These are phyloP conservation scores for Porites evermanni DNA, from an alignment of 92 coral and sea anemone genomes.

Conservation along the genomic window DNA sequence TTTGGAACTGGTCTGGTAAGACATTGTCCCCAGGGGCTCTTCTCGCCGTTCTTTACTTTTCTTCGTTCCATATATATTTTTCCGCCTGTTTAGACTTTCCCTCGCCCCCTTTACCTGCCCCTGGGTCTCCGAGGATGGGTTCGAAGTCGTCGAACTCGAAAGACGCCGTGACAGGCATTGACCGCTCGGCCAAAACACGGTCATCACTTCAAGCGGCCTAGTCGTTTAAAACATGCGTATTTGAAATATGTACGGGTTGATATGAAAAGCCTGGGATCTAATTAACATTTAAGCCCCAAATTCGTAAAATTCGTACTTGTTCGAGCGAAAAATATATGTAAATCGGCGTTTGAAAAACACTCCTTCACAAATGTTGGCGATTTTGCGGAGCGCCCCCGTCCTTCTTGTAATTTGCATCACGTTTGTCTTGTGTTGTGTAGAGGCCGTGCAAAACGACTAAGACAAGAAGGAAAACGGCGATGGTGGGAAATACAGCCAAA, in stretches of 20 bases:
- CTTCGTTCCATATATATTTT: too few relatives aligned
- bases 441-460: slow-evolving; percentile 6
- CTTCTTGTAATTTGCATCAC: slow-evolving; percentile 3
- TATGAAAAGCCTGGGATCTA: background rate
- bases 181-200: background rate
- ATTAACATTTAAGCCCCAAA: background rate
- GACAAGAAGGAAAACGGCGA: background rate
- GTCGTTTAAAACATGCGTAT: background rate
- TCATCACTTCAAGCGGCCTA: slow-evolving; percentile 5
- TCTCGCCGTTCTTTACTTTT: too few relatives aligned
- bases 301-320: background rate
- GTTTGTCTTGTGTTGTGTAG: background rate
- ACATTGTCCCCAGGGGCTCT: too few relatives aligned
- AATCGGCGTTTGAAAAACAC: background rate
- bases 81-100: too few relatives aligned
- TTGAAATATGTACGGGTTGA: background rate
- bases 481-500: background rate
- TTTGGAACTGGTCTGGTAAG: too few relatives aligned
- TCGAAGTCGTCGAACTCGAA: background rate
- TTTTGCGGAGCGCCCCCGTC: background rate
- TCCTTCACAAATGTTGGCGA: background rate
- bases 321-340: background rate
- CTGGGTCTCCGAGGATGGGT: background rate
- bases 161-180: background rate
- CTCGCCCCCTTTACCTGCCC: too few relatives aligned